Evolutionary conservation across 2,797 vertebrate species (phyloP), one percentile per base, ranked within the genome.

Genomic region (Etheostoma nigrum): DNA sequence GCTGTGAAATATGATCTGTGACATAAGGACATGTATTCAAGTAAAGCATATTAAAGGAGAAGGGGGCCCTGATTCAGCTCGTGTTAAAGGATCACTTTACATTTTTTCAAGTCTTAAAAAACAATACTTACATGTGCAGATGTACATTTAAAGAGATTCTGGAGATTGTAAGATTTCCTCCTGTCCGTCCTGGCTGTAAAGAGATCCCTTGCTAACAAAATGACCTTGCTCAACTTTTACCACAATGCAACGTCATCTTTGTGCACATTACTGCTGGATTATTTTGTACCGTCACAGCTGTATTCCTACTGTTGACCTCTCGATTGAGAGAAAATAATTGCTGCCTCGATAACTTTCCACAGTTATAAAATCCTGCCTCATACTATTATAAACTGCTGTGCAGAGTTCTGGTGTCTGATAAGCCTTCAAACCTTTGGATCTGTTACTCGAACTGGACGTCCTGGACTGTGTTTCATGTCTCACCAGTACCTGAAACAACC

Each of bases 1-100:
- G 74, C 73, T 59, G 70, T 82, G 77, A 84, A 88, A 91, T 86
- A 78, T 76, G 66, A 89, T 72, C 73, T 64, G 58, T 68, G 76
- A 85, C 62, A 79, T 78, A 4, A 70, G 44, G 71, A 82, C 78
- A 71, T 85, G 81, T 74, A 72, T 83, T 79, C 78, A 86, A 79
- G 76, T 75, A 78, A 87, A 88, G 86, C 78, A 70, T 78, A 82
- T 84, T 87, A 85, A 85, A 88, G 72, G 52, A 66, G 69, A 70
- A 73, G 47, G 49, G 65, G 57, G 72, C 55, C 69, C 57, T 58
- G 75, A 76, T 79, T 72, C 42, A 71, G 58, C 47, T 60, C 12
- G 33, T 57, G 57, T 67, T 76, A 68, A 63, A 66, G 54, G 36
- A 66, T 19, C 9, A 21, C 23, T 30, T 78, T 21, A 68, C 33